Percentiles rank a stretch among this genome's conserved stretches.
These are phyloP conservation scores for Bombylius discolor DNA, from an alignment of 2,888 invertebrate species.

Conservation along the genomic window DNA sequence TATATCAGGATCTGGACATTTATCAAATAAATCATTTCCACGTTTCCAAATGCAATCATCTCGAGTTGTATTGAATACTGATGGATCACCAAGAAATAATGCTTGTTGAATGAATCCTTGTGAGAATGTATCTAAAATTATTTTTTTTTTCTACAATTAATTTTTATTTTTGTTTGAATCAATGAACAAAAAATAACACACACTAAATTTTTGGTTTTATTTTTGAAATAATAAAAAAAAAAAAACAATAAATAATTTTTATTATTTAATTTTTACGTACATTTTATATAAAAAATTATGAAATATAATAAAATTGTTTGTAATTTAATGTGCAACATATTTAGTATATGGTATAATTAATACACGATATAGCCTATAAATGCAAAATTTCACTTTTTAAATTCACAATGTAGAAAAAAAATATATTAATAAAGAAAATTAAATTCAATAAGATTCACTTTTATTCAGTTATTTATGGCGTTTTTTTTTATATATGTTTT, in stretches of 20 bases:
- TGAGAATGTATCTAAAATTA: constrained; percentile 6
- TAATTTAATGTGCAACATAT: neutral
- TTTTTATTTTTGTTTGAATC: neutral
- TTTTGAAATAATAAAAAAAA: too few species aligned
- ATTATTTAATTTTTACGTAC: constrained; percentile 2
- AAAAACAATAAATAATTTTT: neutral
- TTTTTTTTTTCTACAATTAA: neutral
- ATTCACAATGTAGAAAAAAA: too few species aligned
- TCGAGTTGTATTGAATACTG: constrained; percentile 45
- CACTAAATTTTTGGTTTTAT: too few species aligned
- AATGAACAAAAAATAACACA: too few species aligned
- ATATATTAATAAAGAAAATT: too few species aligned
- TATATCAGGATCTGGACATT: constrained; percentile 61
- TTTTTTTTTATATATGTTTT: too few species aligned
- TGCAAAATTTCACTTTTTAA: too few species aligned
- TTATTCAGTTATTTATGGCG: too few species aligned
- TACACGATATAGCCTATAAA: too few species aligned
- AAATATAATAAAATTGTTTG: neutral
- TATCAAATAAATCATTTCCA: constrained; percentile 43
- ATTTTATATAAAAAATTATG: constrained; percentile 4
- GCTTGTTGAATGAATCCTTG: constrained; percentile 36
- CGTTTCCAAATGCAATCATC: constrained; percentile 60
- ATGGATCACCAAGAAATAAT: constrained; percentile 45
- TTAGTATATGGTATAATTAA: too few species aligned
- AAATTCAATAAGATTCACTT: too few species aligned